These are phyloP conservation scores for Ptychadena robeensis DNA, from an alignment of 2,797 vertebrate species.

Conservation along the genomic window DNA sequence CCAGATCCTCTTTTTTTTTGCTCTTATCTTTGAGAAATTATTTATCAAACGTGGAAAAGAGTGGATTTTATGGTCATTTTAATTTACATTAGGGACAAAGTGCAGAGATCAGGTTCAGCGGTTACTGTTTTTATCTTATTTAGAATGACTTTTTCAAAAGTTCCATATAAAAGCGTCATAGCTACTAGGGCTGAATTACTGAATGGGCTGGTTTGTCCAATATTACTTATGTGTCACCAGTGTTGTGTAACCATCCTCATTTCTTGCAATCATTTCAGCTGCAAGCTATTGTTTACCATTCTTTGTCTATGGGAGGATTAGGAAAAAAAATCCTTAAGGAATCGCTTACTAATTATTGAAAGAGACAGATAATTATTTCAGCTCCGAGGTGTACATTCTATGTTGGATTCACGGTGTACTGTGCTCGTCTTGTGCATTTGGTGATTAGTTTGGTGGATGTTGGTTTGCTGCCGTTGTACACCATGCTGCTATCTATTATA, in stretches of 20 bases:
- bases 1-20: no score
- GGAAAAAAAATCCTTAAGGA: slow-evolving; percentile 34
- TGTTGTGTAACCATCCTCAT: slow-evolving; percentile 14
- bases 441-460: not conserved
- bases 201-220: not conserved
- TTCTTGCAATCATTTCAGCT: not conserved
- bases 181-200: slow-evolving; percentile 3
- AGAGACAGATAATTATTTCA: not conserved
- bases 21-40: no score
- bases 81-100: no score
- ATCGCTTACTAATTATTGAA: slow-evolving; percentile 24
- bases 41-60: no score
- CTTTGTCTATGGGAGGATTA: slow-evolving; percentile 28
- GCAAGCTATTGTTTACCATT: not conserved
- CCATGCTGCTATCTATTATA: no score
- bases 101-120: no score
- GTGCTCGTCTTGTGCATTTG: not conserved
- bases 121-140: no score
- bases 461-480: not conserved
- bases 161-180: not conserved
- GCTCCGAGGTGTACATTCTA: slow-evolving; percentile 25
- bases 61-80: no score
- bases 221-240: slow-evolving; percentile 12
- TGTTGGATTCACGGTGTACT: not conserved
- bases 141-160: not conserved